Conservation (phyloP, 2,113 vertebrate species). For the Barnardius zonarius region DNA sequence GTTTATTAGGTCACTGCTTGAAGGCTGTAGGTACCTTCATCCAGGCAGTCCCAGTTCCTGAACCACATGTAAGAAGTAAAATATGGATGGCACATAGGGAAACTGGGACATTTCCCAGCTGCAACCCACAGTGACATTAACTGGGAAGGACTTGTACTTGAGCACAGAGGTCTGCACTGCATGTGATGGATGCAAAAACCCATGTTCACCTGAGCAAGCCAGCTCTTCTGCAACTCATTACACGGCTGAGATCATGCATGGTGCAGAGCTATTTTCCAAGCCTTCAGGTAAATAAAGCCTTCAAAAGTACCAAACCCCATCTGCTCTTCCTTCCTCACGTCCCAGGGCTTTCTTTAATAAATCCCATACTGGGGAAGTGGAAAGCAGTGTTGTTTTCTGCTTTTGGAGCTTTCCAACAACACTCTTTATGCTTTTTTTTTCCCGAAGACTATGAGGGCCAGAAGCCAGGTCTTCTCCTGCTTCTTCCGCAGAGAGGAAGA, state of each 20-base stretch:
- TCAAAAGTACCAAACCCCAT: constrained; percentile 1
- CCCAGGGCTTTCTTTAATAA: constrained; percentile 23
- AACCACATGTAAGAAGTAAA: background rate
- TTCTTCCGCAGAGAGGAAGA: background rate
- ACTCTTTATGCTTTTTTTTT: background rate
- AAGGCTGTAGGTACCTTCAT: background rate
- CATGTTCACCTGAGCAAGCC: background rate
- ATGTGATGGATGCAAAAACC: background rate
- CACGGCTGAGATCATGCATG: background rate
- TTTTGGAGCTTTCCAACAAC: background rate
- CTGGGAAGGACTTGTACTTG: background rate
- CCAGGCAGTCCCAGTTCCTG: background rate
- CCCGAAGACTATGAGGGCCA: background rate
- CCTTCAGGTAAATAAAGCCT: constrained; percentile 45
- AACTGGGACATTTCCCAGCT: background rate
- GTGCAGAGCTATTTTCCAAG: background rate
- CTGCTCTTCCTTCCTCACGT: background rate
- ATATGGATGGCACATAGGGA: fast-evolving
- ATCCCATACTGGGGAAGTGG: background rate
- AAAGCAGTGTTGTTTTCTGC: background rate
- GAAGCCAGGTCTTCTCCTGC: background rate
- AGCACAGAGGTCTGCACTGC: background rate
- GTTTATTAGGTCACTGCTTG: background rate
- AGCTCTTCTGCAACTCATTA: background rate
- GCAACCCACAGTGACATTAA: background rate